A percentile compares a stretch with the other conserved stretches of the same genome.
These are phyloP conservation scores for Chionoecetes opilio DNA, from an alignment of 1,140 invertebrate genomes.

Conservation along the genomic window DNA sequence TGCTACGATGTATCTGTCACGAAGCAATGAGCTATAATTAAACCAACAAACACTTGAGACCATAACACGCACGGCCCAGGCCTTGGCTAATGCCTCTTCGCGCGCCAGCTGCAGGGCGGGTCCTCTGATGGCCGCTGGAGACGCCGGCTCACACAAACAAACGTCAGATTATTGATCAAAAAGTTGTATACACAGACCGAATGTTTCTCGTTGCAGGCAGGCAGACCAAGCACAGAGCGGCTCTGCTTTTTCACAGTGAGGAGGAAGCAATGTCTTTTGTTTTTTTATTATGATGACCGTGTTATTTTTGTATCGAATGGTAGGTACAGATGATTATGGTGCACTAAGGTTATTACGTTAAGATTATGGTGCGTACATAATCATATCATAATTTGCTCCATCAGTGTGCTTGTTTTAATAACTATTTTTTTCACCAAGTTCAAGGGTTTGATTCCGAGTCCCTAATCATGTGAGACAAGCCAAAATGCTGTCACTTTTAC, in stretches of 20 bases:
- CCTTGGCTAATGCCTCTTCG: neutral
- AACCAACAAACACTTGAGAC: slow-evolving; percentile 17
- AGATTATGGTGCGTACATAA: no score
- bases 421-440: no score
- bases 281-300: neutral
- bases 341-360: no score
- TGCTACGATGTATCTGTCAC: neutral
- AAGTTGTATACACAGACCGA: neutral
- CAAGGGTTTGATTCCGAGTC: no score
- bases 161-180: neutral
- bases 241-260: neutral
- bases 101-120: neutral
- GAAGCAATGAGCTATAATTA: neutral
- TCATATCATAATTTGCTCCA: no score
- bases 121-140: neutral
- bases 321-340: neutral
- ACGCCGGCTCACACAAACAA: slow-evolving; percentile 14
- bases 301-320: neutral
- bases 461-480: no score
- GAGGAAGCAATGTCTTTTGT: neutral
- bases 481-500: no score
- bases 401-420: no score
- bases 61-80: neutral
- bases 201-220: neutral
- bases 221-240: neutral